Base-by-base conservation (phyloP, 2,113 vertebrate genomes). In the Gila orcuttii region DNA sequence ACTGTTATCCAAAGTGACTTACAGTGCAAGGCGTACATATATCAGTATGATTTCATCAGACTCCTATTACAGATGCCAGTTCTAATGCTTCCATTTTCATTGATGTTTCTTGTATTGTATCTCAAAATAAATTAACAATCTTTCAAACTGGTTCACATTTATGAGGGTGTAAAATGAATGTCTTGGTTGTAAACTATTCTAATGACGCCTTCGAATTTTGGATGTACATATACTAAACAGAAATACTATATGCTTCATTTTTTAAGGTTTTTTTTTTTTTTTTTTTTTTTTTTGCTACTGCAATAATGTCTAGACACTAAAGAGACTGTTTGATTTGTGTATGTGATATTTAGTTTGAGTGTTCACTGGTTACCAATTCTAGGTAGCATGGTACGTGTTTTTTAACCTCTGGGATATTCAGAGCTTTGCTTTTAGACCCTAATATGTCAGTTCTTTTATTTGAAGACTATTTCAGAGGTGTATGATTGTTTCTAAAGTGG, bases 151-250 rank as follows among this genome's bases (percentile, higher is more conserved):
- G 12, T 77, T 78, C 52, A 15, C 75, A 75, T 83, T 82, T 85
- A 57, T 73, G 64, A 60, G 52, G 15, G 45, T 91, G 79, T 36
- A 39, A 84, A 80, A 80, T 80, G 59, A 85, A 90, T 83, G 88
- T 62, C 33, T 42, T 31, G 59, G 66, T 50, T 88, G 64, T 84
- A 84, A 28, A 83, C 23, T 80, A 69, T 64, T 71, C 79, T 83
- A 86, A 28, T n/a, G 64, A 75, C 83, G 25, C 31, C 82, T 85
- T 86, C 55, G 0, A 82, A 90, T 84, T 90, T 84, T 91, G 87
- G 90, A 91, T 93, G 92, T 93, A 91, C 57, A 90, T 89, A 89
- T 82, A 92, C 45, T 69, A 55, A 4, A 23, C 28, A 4, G 10
- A n/a, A n/a, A n/a, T n/a, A n/a, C 45, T 33, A 21, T 62, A 64